Base-by-base conservation (phyloP, 2,888 invertebrate species). In the Drosophila lacicola region DNA sequence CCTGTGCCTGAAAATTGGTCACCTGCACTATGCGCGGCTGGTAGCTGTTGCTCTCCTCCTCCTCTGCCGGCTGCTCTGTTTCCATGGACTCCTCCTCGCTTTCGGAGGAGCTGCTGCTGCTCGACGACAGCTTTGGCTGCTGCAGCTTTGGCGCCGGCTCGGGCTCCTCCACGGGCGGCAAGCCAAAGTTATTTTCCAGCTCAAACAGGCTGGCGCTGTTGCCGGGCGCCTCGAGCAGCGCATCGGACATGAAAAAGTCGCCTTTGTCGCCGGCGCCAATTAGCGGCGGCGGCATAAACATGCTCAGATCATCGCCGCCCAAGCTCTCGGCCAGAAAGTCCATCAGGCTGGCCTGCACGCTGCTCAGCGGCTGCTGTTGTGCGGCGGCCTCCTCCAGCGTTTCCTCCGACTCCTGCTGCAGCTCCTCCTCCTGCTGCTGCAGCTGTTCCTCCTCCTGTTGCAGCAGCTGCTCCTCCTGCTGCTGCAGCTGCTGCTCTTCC, bases 261-360 rank as follows among this genome's bases (percentile, higher is more conserved):
- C 73, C 80, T 39, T 91, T 91, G 4, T 78, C 82, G 8, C 71
- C 81, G 3, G 61, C 74, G 1, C 81, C 87, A 39, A 86, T 80
- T 2, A 92, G 45, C 0, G 91, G 90, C 4, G 91, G 90, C 2
- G 90, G 75, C 61, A 85, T 84, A 42, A 92, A 91, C 70, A 92
- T 82, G 58, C 77, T 78, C 17, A 91, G 68, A 56, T 91, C 91
- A 58, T 91, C 90, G 29, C 88, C 86, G 0, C 87, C 83, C 14
- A 92, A 72, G 65, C 86, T 92, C 65, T 92, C 92, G 3, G 91
- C 91, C 3, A 92, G 61, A 63, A 92, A 92, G 63, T 92, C 92
- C 90, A 91, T 91, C 10, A 92, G 74, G 66, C 90, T 91, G 0
- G 91, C 91, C 53, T 92, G 92, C 1, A 92, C 90, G 9, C 90